Percentiles rank a stretch among this genome's conserved stretches.
Conservation (phyloP, 1,140 invertebrate genomes). For the Helicoverpa zea region DNA sequence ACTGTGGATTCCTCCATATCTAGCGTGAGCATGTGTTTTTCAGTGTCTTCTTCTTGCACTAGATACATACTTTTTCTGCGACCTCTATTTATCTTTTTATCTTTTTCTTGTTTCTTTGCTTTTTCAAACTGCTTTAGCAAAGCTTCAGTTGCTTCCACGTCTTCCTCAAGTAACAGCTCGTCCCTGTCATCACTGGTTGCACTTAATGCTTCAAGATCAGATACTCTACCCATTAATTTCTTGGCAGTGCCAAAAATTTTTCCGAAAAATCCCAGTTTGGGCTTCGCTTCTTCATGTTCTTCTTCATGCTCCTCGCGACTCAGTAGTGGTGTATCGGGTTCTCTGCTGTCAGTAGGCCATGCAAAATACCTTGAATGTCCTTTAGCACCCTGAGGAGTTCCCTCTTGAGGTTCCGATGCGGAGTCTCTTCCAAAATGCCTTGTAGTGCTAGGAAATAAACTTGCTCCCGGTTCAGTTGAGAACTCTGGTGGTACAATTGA, state of each 20-base stretch:
- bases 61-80: conserved; percentile 5
- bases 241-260: conserved; percentile 30
- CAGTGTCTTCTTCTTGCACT: conserved; percentile 29
- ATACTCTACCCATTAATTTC: conserved; percentile 42
- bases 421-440: background rate
- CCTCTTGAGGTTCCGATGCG: background rate
- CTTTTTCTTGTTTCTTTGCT: conserved; percentile 13
- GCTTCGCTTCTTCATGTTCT: background rate
- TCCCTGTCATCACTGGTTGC: conserved; percentile 21
- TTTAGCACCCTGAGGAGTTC: background rate
- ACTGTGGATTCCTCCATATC: conserved; percentile 19
- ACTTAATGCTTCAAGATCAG: conserved; percentile 1
- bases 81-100: background rate
- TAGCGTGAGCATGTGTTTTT: conserved; percentile 35
- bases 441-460: background rate
- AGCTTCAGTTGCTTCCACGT: conserved; percentile 42
- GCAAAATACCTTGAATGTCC: background rate
- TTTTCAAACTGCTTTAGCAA: conserved; percentile 30
- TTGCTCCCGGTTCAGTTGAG: background rate
- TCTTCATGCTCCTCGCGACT: background rate
- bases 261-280: background rate
- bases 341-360: no score
- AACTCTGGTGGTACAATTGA: background rate
- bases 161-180: conserved; percentile 49
- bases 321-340: no score